Evolutionary conservation across 2,797 vertebrate genomes (phyloP), one percentile per base, ranked within the genome.

Genomic region (Ctenochaetus hawaiiensis): DNA sequence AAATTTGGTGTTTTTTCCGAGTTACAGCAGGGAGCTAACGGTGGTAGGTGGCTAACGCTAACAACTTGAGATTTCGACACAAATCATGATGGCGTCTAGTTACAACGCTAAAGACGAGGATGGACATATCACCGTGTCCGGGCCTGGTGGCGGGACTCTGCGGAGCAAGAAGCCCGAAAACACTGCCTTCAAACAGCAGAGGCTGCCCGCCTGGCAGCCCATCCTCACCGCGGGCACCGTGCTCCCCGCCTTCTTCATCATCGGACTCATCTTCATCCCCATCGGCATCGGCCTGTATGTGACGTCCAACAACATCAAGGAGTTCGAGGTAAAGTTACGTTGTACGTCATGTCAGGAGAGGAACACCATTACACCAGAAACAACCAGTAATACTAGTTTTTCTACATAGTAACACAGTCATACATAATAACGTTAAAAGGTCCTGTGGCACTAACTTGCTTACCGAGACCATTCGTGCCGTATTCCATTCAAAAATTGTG

Each of bases 221-320:
- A 96, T 98, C 84, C 95, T 98, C 45, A 98, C 97, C 22, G 97
- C 97, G 0, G 96, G 96, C 44, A 96, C 96, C 44, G 97, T 97
- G 67, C 92, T 98, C 8, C 97, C 97, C 0, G 97, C 96, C 60
- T 98, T 98, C 92, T 98, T 98, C 92, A 94, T 97, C 84, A 97
- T 98, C 91, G 97, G 97, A 45, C 95, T 98, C 86, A 95, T 98
- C 89, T 98, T 98, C 93, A 98, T 98, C 89, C 97, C 97, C 53
- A 97, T 98, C 59, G 97, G 97, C 82, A 98, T 98, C 89, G 97
- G 97, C 77, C 96, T 98, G 72, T 97, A 96, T 77, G 96, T 98
- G 44, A 97, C 97, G 12, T 98, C 97, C 69, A 97, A 97, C 91
- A 98, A 97, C 92, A 96, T 98, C 89, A 95, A 94, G 72, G 97